phyloP scores from a whole-genome alignment of 2,797 vertebrate species.

The Sus cebifrons region DNA sequence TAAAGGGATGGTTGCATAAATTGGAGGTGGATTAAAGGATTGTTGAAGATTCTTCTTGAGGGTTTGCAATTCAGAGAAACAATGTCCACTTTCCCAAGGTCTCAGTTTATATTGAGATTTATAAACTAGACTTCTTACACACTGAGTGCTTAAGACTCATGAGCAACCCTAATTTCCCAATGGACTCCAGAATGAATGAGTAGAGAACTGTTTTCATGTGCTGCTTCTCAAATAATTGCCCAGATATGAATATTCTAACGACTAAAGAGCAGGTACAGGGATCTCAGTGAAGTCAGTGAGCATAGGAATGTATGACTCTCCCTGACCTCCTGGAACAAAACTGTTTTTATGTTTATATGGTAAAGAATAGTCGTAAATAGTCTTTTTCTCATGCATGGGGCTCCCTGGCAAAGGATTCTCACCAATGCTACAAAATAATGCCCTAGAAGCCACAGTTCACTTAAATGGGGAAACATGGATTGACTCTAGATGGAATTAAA shows the following conservation, averaged over 20 bases:
- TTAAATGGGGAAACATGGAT: constrained; percentile 29
- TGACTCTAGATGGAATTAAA: constrained; percentile 59
- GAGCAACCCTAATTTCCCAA: neutral
- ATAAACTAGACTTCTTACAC: constrained; percentile 8
- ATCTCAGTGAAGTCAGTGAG: constrained; percentile 45
- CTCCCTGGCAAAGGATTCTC: neutral
- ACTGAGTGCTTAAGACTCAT: neutral
- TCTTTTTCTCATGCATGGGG: neutral
- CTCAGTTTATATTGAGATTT: neutral
- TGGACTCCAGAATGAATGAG: neutral
- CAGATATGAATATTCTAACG: neutral
- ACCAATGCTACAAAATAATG: neutral
- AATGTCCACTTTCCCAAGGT: neutral
- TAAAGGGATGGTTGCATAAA: neutral
- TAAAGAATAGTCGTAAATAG: constrained; percentile 43
- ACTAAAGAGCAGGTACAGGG: neutral
- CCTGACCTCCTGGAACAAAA: neutral
- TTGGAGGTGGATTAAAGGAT: neutral
- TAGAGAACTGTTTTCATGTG: constrained; percentile 6
- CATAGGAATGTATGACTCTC: neutral
- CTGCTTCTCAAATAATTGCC: constrained; percentile 7
- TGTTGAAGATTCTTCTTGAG: neutral
- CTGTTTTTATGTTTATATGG: constrained; percentile 59
- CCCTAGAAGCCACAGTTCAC: neutral
- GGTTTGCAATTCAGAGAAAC: constrained; percentile 6